A percentile compares a stretch with the other conserved stretches of the same genome.
These are phyloP conservation scores for Lamellibrachia satsuma DNA, from an alignment of 2,888 invertebrate genomes.

Conservation along the genomic window DNA sequence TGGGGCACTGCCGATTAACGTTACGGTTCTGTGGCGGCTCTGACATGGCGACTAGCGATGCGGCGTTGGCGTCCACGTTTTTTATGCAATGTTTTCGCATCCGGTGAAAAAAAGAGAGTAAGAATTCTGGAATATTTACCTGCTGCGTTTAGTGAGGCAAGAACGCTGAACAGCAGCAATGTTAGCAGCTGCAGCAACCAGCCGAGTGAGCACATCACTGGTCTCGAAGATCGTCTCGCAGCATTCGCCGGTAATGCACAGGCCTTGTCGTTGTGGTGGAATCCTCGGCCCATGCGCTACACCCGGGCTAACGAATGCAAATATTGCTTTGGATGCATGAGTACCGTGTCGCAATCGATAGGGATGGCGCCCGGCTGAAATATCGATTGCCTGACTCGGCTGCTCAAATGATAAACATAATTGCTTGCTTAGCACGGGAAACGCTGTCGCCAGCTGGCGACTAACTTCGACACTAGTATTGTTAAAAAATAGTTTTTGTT, in stretches of 20 bases:
- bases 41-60: not conserved
- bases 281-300: not conserved
- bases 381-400: not conserved
- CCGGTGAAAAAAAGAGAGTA: too few relatives aligned
- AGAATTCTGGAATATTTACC: not conserved
- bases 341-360: not conserved
- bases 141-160: not conserved
- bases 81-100: too few relatives aligned
- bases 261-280: not conserved
- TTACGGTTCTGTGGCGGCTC: not conserved
- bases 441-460: not conserved
- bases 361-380: not conserved
- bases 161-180: not conserved
- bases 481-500: not conserved
- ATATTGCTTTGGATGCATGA: not conserved
- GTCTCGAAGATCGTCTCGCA: not conserved
- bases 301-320: not conserved
- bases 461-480: not conserved
- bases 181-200: not conserved
- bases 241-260: not conserved
- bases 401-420: not conserved
- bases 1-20: not conserved
- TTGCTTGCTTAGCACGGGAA: not conserved
- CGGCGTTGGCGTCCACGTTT: not conserved
- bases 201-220: not conserved